phyloP scores from a whole-genome alignment of 2,113 vertebrate species.

The Nesogale talazaci region DNA sequence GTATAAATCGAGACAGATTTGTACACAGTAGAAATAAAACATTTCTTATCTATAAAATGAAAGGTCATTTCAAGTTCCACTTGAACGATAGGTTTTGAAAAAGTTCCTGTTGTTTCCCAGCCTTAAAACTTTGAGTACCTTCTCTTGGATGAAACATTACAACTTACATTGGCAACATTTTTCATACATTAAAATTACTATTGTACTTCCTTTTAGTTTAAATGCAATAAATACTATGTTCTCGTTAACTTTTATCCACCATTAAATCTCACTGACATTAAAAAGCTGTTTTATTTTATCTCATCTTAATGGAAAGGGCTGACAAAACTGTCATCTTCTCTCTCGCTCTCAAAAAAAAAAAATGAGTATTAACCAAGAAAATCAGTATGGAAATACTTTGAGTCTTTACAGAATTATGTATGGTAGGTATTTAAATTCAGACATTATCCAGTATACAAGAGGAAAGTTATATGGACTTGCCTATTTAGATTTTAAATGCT shows the following conservation, averaged over 20 bases:
- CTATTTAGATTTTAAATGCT: not conserved
- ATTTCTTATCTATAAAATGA: not conserved
- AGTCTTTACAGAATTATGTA: not conserved
- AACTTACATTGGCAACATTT: not conserved
- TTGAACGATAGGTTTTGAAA: not conserved
- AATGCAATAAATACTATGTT: not conserved
- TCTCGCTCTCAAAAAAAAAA: conserved; percentile 28
- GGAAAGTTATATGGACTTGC: not conserved
- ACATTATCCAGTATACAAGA: not conserved
- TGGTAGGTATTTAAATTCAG: not conserved
- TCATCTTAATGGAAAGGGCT: conserved; percentile 24
- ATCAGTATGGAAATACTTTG: not conserved
- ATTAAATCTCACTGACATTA: conserved; percentile 8
- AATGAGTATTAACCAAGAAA: conserved; percentile 23
- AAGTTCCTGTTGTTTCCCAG: not conserved
- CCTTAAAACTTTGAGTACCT: not conserved
- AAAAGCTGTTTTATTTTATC: not conserved
- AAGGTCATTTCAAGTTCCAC: not conserved
- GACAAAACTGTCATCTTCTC: conserved; percentile 7
- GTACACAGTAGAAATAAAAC: not conserved
- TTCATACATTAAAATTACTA: conserved; percentile 18
- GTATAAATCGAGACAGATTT: not conserved
- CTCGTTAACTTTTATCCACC: not conserved
- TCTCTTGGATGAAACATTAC: conserved; percentile 12
- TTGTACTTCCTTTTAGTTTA: not conserved